Conservation (phyloP, 2,888 invertebrate species). For the Thumatha senex region DNA sequence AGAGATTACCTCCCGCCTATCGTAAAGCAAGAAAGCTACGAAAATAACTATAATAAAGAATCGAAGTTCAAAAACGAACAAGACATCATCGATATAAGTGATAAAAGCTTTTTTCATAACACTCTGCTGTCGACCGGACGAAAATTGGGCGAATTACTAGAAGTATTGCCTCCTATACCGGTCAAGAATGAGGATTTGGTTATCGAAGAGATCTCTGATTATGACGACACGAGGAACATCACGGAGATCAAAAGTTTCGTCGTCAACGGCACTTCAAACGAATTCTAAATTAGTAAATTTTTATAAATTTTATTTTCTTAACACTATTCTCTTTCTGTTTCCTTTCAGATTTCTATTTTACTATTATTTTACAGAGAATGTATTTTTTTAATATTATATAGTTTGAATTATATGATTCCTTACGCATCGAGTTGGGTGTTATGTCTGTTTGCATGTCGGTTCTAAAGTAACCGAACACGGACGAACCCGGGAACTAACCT, state of each 20-base stretch:
- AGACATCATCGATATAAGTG: constrained; percentile 37
- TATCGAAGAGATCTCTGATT: constrained; percentile 69
- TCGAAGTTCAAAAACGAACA: constrained; percentile 52
- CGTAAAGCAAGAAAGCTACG: constrained; percentile 71
- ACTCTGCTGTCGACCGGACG: constrained; percentile 65
- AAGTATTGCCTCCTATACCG: constrained; percentile 64
- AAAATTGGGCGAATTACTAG: constrained; percentile 69
- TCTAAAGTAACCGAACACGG: constrained; percentile 15
- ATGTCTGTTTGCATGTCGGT: constrained; percentile 9
- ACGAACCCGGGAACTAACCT: constrained; percentile 31
- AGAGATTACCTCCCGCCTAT: constrained; percentile 68
- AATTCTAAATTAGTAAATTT: constrained; percentile 43
- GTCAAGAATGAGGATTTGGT: constrained; percentile 71
- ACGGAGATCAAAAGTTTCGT: constrained; percentile 73
- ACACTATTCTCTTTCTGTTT: constrained; percentile 40
- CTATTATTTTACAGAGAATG: constrained; percentile 39
- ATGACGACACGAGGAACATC: constrained; percentile 64
- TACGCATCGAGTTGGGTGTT: constrained; percentile 33
- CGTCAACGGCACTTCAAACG: constrained; percentile 58
- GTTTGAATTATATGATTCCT: constrained; percentile 62
- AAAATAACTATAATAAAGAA: constrained; percentile 56
- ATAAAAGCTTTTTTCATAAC: constrained; percentile 55
- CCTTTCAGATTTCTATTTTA: constrained; percentile 52
- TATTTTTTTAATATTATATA: constrained; percentile 47
- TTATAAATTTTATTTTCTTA: constrained; percentile 40